A percentile compares a stretch with the other conserved stretches of the same genome.
phyloP scores from a whole-genome alignment of 1,140 invertebrate species.

The Drosophila watanabei region DNA sequence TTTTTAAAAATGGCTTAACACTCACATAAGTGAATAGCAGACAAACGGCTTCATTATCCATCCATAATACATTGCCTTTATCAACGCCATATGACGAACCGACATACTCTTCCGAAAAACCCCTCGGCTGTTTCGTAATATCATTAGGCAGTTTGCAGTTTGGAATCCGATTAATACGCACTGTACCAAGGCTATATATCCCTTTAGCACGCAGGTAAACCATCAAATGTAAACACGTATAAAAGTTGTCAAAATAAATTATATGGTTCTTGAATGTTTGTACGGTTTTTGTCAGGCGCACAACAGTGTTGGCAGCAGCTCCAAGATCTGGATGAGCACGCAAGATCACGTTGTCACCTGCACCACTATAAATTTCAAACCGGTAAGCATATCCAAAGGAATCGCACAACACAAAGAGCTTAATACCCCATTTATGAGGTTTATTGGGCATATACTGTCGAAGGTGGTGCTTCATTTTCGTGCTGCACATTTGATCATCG shows the following conservation, averaged over 20 bases:
- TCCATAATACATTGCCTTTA: too few relatives aligned
- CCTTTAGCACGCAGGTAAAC: slow-evolving; percentile 10
- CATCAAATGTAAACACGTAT: slow-evolving; percentile 17
- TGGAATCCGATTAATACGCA: slow-evolving; percentile 13
- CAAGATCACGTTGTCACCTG: slow-evolving; percentile 26
- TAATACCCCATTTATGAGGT: neutral
- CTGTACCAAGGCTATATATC: slow-evolving; percentile 16
- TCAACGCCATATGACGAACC: too few relatives aligned
- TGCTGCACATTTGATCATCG: neutral
- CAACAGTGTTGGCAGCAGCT: slow-evolving; percentile 17
- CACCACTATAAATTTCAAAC: slow-evolving; percentile 20
- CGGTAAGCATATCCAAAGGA: slow-evolving; percentile 20
- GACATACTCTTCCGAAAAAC: too few relatives aligned
- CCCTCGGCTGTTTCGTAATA: too few relatives aligned
- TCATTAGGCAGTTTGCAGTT: slow-evolving; percentile 15
- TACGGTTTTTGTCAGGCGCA: slow-evolving; percentile 2
- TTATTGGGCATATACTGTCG: slow-evolving; percentile 26
- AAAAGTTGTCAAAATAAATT: slow-evolving; percentile 14
- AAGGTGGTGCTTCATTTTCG: slow-evolving; percentile 24
- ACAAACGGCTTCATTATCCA: too few relatives aligned
- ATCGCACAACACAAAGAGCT: slow-evolving; percentile 23
- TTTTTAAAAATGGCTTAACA: too few relatives aligned
- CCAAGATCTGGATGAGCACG: slow-evolving; percentile 28
- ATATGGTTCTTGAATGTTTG: slow-evolving; percentile 2
- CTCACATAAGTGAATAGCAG: too few relatives aligned